Conservation (phyloP, 2,797 vertebrate species). For the Nasua narica region DNA sequence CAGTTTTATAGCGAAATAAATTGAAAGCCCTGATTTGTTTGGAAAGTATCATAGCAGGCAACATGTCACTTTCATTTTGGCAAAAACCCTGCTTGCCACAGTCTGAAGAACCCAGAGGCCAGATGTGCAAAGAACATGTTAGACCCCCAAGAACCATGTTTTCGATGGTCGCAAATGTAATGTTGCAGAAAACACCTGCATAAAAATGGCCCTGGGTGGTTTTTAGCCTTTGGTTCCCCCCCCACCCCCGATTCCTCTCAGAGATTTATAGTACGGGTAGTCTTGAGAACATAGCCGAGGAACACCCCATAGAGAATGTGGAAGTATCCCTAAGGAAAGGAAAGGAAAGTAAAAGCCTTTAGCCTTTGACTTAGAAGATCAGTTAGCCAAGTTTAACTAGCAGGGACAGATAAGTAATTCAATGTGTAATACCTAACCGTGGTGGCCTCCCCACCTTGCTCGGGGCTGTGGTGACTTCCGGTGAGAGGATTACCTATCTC, state of each 20-base stretch:
- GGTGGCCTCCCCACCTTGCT: not conserved
- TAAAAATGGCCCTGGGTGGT: not conserved
- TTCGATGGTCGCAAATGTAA: not conserved
- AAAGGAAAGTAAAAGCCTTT: not conserved
- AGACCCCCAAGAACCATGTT: conserved; percentile 45
- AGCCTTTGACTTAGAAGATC: not conserved
- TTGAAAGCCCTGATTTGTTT: not conserved
- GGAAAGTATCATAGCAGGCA: not conserved
- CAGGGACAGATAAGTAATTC: not conserved
- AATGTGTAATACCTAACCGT: fast-evolving
- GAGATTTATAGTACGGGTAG: not conserved
- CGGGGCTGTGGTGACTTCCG: not conserved
- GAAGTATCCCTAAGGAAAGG: not conserved
- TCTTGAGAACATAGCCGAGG: conserved; percentile 47
- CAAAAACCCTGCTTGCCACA: not conserved
- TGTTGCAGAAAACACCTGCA: not conserved
- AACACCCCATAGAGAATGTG: conserved; percentile 33
- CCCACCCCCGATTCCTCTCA: not conserved
- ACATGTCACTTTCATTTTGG: conserved; percentile 44
- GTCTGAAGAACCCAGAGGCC: not conserved
- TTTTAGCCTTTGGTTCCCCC: not conserved
- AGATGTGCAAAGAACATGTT: conserved; percentile 15
- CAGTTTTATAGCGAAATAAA: conserved; percentile 3
- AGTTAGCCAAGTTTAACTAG: not conserved
- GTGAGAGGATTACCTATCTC: not conserved